These are phyloP conservation scores for Saccopteryx leptura DNA, from an alignment of 2,113 vertebrate species.

Conservation along the genomic window DNA sequence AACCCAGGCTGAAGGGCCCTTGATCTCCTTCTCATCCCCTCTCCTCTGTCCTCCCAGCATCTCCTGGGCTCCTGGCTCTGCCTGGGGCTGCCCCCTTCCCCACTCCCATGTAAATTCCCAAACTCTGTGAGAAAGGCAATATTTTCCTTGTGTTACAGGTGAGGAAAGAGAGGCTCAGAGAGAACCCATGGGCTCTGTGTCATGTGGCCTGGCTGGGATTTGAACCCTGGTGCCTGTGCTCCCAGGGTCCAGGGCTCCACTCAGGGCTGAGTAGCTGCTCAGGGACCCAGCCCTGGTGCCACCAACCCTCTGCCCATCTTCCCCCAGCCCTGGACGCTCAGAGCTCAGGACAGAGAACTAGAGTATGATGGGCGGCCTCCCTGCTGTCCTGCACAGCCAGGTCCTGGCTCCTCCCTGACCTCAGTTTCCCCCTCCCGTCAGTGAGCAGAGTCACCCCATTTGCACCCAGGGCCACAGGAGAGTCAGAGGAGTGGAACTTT, in stretches of 20 bases:
- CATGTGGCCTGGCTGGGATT: rapidly evolving
- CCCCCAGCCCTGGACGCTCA: not conserved
- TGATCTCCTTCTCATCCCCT: rapidly evolving
- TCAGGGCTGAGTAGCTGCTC: not conserved
- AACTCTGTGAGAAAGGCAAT: not conserved
- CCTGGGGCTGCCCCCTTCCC: not conserved
- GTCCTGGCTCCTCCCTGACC: not conserved
- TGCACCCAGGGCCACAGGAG: not conserved
- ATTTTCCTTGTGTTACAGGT: not conserved
- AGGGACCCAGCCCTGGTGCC: not conserved
- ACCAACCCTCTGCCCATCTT: not conserved
- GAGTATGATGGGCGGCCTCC: not conserved
- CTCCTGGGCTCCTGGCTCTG: not conserved
- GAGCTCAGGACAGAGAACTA: not conserved
- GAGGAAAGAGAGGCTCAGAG: not conserved
- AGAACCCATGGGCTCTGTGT: not conserved
- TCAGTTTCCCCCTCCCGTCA: not conserved
- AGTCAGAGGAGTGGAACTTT: not conserved
- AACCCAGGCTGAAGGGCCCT: not conserved
- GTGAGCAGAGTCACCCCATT: not conserved
- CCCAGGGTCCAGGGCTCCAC: not conserved
- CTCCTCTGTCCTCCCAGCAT: not conserved
- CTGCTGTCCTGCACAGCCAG: not conserved
- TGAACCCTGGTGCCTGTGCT: not conserved
- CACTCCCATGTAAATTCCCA: not conserved